Evolutionary conservation across 2,113 vertebrate genomes (phyloP), one percentile per base, ranked within the genome.

Genomic region (Shinisaurus crocodilurus): DNA sequence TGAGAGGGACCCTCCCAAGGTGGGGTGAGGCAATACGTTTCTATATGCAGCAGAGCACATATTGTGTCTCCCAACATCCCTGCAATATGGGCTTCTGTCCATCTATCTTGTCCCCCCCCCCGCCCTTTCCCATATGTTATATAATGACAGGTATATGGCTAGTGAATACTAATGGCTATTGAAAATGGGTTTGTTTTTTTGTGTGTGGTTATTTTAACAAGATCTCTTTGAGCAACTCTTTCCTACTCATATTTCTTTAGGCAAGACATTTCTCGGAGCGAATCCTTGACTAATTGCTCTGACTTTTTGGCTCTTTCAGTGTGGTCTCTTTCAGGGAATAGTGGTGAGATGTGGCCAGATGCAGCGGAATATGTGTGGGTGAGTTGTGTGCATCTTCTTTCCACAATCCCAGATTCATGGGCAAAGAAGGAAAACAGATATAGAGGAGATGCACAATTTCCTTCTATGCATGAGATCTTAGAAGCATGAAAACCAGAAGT

Each of bases 231-330:
- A 85, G 25, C 63, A 70, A 43, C 34, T 27, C 50, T 85, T 90
- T 43, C 45, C 63, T 57, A 57, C 83, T 86, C 75, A 86, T 80
- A 91, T 92, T 76, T 65, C 67, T 89, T 81, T 80, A 86, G 75
- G 0, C 72, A 80, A 90, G 27, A 81, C 50, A 23, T 91, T 91
- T 80, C 50, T 81, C 89, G 15, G 88, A 89, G 90, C 65, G 89
- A 95, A 90, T 91, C 25, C n/a, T 75, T 90, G 86, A 90, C 89
- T 96, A 91, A 94, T 96, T 94, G 75, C 75, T 92, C 0, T 89
- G 88, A 92, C 88, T 95, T 92, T 34, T 43, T 77, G 88, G 82
- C 57, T 91, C 70, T 94, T 94, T 88, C 88, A 25, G 50, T 77
- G 76, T 40, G 65, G 5, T 90, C 20, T 90, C 91, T 91, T 95